Base-by-base conservation (phyloP, 2,113 vertebrate species). In the Psephotus haematonotus region DNA sequence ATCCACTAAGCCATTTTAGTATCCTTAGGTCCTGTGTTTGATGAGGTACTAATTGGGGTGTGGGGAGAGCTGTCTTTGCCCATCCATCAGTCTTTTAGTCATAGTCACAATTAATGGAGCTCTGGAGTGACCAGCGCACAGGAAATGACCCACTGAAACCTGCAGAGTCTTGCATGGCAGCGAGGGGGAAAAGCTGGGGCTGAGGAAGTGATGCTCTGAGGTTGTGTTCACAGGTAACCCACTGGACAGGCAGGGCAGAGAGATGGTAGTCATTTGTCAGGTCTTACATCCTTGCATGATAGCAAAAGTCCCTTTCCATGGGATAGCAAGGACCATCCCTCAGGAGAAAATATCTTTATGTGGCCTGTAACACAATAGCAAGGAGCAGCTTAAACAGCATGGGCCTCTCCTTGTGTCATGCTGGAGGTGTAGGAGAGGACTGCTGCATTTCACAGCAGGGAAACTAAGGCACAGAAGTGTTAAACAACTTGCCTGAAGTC, bases 31-130 rank as follows among this genome's bases (percentile, higher is more conserved):
- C 77, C 83, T 37, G 65, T 91, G 86, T 86, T 95, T 93, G 90
- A 90, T 84, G 44, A 95, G 82, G 47, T n/a, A 52, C 84, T 96
- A 96, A 96, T 84, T 94, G 93, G 92, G 69, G 64, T 1, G 7
- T 92, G 77, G 60, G 77, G 10, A 84, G 81, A 41, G 50, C 44
- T 49, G 76, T 63, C 86, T 74, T 72, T 85, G 43, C 88, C 53
- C 89, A 85, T 89, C 77, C 91, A 91, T 97, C 94, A 96, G 63
- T 91, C 93, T 82, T 87, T 31, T 19, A 72, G 86, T 63, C 74
- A 35, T 37, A 46, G 16, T 37, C 53, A 86, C 93, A 93, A 76
- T 92, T 94, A 89, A 82, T 59, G 81, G 91, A 72, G 77, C 44
- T 87, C 13, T 90, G 77, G 82, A 92, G 68, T 70, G 82, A 80